Evolutionary conservation across 2,888 invertebrate species (phyloP).

Genomic region (Oligia fasciuncula): DNA sequence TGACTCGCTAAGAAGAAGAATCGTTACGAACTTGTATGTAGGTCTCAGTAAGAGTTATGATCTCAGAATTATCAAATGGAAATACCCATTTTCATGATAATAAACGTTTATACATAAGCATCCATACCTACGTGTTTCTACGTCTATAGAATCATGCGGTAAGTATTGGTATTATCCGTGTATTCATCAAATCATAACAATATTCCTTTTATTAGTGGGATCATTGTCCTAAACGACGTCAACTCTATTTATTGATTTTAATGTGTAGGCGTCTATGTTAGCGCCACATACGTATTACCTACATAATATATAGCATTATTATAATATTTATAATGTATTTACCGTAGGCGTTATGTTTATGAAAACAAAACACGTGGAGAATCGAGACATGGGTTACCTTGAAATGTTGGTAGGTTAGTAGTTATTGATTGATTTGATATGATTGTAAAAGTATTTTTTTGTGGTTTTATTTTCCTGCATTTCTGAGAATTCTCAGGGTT

Average conservation of each 20-base stretch:
- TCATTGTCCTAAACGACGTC: conserved; percentile 22
- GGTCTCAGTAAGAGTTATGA: no score
- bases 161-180: neutral
- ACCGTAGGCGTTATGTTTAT: neutral
- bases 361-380: neutral
- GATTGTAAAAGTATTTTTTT: no score
- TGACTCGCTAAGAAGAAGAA: no score
- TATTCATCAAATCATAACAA: conserved; percentile 6
- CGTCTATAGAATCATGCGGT: neutral
- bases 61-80: no score
- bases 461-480: no score
- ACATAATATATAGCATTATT: neutral
- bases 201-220: neutral
- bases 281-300: conserved; percentile 1
- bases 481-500: no score
- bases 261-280: neutral
- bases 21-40: no score
- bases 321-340: conserved; percentile 27
- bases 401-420: no score
- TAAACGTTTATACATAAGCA: no score
- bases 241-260: conserved; percentile 33
- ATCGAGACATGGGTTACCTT: neutral
- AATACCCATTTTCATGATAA: no score
- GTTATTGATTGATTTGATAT: no score
- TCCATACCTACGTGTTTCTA: no score